A percentile compares a stretch with the other conserved stretches of the same genome.
phyloP scores from a whole-genome alignment of 1,140 invertebrate species.

The Augochlora pura region DNA sequence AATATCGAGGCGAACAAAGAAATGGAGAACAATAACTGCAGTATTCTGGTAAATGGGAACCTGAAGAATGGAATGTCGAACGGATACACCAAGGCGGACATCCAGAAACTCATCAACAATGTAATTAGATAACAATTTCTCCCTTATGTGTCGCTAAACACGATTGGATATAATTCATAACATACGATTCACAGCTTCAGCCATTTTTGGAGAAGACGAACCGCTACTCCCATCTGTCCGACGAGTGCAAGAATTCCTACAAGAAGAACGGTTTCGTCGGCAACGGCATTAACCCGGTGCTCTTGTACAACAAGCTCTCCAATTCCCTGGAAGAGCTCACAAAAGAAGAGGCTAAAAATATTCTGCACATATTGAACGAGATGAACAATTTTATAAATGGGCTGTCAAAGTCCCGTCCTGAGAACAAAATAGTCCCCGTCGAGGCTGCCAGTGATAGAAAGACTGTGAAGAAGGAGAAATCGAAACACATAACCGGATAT shows the following conservation, averaged over 20 bases:
- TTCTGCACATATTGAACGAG: slow-evolving; percentile 37
- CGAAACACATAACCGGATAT: slow-evolving; percentile 91
- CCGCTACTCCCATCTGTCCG: slow-evolving; percentile 18
- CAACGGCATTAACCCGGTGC: slow-evolving; percentile 34
- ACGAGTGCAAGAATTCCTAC: slow-evolving; percentile 1
- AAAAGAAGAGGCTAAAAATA: slow-evolving; percentile 26
- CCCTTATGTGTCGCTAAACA: too few species aligned
- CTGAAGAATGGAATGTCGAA: slow-evolving; percentile 57
- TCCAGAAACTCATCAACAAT: slow-evolving; percentile 18
- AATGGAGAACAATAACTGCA: slow-evolving; percentile 73
- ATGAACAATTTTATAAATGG: slow-evolving; percentile 25
- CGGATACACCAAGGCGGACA: neutral
- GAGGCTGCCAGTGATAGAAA: neutral
- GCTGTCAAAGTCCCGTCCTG: neutral
- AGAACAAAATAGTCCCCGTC: neutral
- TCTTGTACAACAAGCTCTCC: slow-evolving; percentile 29
- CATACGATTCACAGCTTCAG: slow-evolving; percentile 15
- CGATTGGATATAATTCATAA: too few species aligned
- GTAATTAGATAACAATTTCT: slow-evolving; percentile 1
- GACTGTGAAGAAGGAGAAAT: slow-evolving; percentile 18
- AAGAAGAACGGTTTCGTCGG: slow-evolving; percentile 50
- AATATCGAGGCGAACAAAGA: slow-evolving; percentile 38
- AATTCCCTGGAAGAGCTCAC: slow-evolving; percentile 5
- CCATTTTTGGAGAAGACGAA: slow-evolving; percentile 49
- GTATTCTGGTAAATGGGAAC: slow-evolving; percentile 51